Percentiles rank a stretch among this genome's conserved stretches.
These are phyloP conservation scores for Ceyx margarethae DNA, from an alignment of 2,113 vertebrate species.

Conservation along the genomic window DNA sequence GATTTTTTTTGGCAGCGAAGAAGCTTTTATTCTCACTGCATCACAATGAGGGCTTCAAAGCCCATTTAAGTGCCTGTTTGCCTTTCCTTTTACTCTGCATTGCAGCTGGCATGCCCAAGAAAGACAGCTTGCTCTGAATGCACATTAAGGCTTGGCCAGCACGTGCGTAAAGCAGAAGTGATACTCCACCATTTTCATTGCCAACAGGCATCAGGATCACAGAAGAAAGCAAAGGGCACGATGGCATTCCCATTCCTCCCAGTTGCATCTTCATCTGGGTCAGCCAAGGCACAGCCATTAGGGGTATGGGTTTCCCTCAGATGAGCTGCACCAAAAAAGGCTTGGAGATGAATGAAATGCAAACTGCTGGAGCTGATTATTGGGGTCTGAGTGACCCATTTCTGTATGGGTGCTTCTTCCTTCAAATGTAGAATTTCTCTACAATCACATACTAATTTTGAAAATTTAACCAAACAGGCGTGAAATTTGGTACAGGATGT, in stretches of 20 bases:
- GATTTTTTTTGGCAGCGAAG: slow-evolving; percentile 1
- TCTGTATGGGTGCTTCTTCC: neutral
- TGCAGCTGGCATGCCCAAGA: slow-evolving; percentile 43
- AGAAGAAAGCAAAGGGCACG: neutral
- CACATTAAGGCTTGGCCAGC: slow-evolving; percentile 1
- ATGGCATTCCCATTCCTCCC: neutral
- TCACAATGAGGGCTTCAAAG: neutral
- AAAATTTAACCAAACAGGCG: neutral
- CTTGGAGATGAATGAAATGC: neutral
- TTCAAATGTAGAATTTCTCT: neutral
- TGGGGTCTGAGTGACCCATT: neutral
- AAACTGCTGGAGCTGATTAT: neutral
- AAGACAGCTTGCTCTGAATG: slow-evolving; percentile 36
- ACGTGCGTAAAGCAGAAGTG: neutral
- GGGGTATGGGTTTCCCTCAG: neutral
- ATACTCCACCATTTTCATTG: neutral
- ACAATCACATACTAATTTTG: neutral
- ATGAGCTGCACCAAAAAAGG: fast-evolving
- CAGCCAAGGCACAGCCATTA: neutral
- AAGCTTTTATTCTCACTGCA: slow-evolving; percentile 36
- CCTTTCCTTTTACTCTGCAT: slow-evolving; percentile 39
- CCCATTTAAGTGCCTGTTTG: slow-evolving; percentile 29
- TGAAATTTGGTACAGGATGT: neutral
- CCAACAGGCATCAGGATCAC: neutral
- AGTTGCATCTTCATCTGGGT: neutral